These are phyloP conservation scores for Chrosomus eos DNA, from an alignment of 2,797 vertebrate genomes.

Conservation along the genomic window DNA sequence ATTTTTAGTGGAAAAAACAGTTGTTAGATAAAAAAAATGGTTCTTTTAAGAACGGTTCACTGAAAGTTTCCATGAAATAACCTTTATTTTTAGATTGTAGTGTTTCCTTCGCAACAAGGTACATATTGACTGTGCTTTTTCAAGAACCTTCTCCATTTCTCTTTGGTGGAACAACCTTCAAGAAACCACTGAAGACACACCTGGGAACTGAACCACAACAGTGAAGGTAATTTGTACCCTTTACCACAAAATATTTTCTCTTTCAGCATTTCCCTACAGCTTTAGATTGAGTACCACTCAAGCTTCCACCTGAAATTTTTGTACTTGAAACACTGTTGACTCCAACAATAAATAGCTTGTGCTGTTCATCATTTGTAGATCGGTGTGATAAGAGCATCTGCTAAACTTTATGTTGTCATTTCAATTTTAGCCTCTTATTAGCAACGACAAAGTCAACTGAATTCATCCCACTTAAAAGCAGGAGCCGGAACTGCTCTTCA, in stretches of 20 bases:
- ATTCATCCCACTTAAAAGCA: constrained; percentile 11
- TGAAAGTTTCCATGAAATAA: not conserved
- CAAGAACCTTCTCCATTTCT: not conserved
- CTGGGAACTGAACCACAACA: not conserved
- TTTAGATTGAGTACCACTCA: not conserved
- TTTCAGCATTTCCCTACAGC: not conserved
- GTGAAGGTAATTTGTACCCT: not conserved
- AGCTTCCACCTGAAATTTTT: not conserved
- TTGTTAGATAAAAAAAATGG: not conserved
- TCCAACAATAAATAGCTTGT: not conserved
- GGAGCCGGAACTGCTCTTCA: not conserved
- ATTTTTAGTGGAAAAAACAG: not conserved
- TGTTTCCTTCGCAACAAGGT: not conserved
- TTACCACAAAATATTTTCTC: not conserved
- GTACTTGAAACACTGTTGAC: not conserved
- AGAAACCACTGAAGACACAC: not conserved
- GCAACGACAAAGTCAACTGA: not conserved
- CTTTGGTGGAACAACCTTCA: not conserved
- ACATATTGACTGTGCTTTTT: not conserved
- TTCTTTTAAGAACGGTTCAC: not conserved
- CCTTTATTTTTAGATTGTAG: not conserved
- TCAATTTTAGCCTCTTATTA: not conserved
- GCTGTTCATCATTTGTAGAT: not conserved
- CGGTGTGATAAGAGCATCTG: not conserved
- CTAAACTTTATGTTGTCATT: not conserved